Conservation (phyloP, 1,140 invertebrate species). For the Aphaenogaster floridana region DNA sequence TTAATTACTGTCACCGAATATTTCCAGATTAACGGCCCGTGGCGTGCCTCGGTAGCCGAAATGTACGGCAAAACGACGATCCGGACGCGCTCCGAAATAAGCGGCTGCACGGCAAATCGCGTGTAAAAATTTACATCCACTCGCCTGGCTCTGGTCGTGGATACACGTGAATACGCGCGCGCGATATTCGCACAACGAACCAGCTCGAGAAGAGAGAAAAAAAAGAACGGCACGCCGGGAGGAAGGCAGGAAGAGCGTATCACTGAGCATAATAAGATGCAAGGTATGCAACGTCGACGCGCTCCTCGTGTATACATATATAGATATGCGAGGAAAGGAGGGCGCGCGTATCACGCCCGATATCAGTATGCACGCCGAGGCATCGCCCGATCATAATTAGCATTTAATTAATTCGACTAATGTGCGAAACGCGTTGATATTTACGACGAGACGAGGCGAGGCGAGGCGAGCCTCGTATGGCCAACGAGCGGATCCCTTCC, state of each 20-base stretch:
- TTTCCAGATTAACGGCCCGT: slow-evolving; percentile 71
- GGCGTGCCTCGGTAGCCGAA: slow-evolving; percentile 56
- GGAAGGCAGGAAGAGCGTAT: slow-evolving; percentile 33
- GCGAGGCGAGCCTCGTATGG: slow-evolving; percentile 52
- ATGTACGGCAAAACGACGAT: slow-evolving; percentile 24
- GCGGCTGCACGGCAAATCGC: slow-evolving; percentile 70
- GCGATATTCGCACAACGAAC: slow-evolving; percentile 52
- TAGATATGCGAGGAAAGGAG: slow-evolving; percentile 36
- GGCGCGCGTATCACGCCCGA: slow-evolving; percentile 48
- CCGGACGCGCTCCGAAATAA: slow-evolving; percentile 47
- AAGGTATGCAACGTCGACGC: slow-evolving; percentile 59
- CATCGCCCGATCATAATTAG: slow-evolving; percentile 79
- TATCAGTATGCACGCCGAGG: slow-evolving; percentile 77
- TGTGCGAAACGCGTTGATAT: slow-evolving; percentile 80
- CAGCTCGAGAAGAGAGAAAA: background rate
- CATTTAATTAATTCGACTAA: slow-evolving; percentile 83
- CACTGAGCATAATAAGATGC: slow-evolving; percentile 75
- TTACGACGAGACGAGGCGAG: slow-evolving; percentile 70
- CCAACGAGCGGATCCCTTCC: slow-evolving; percentile 25
- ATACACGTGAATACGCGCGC: slow-evolving; percentile 23
- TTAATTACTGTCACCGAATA: slow-evolving; percentile 76
- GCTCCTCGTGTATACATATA: slow-evolving; percentile 24
- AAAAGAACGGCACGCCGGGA: background rate
- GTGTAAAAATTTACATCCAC: slow-evolving; percentile 72
- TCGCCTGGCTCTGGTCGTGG: slow-evolving; percentile 3